A percentile compares a stretch with the other conserved stretches of the same genome.
Conservation (phyloP, 2,797 vertebrate species). For the Hypotaenidia okinawae region DNA sequence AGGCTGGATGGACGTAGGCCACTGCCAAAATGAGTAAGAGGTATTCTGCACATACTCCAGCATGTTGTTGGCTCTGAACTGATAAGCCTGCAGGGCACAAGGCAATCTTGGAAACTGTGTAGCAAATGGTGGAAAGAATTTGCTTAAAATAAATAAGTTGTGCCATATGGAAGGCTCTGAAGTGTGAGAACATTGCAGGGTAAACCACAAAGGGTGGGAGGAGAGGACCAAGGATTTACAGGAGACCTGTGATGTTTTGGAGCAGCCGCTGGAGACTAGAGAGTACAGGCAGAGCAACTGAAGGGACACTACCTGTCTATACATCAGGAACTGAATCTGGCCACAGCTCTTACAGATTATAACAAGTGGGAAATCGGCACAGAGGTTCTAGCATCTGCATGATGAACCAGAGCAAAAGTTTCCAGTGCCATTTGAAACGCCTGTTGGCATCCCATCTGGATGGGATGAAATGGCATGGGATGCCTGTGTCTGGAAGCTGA, state of each 20-base stretch:
- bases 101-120: background rate
- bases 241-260: background rate
- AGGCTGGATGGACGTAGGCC: background rate
- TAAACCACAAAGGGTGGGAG: background rate
- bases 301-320: background rate
- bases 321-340: accelerated
- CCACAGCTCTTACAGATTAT: background rate
- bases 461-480: background rate
- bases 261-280: background rate
- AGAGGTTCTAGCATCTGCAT: background rate
- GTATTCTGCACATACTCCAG: background rate
- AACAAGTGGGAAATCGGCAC: background rate
- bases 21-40: background rate
- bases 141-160: background rate
- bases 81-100: background rate
- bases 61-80: background rate
- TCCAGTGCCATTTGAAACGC: background rate
- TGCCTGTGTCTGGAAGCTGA: background rate
- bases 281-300: accelerated
- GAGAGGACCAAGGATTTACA: background rate
- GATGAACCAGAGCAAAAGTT: background rate
- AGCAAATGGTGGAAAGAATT: background rate
- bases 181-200: background rate
- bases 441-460: background rate
- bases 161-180: background rate